A percentile compares a stretch with the other conserved stretches of the same genome.
Evolutionary conservation across 2,888 invertebrate genomes (phyloP).

Genomic region (Rhopalosiphum nymphaeae): DNA sequence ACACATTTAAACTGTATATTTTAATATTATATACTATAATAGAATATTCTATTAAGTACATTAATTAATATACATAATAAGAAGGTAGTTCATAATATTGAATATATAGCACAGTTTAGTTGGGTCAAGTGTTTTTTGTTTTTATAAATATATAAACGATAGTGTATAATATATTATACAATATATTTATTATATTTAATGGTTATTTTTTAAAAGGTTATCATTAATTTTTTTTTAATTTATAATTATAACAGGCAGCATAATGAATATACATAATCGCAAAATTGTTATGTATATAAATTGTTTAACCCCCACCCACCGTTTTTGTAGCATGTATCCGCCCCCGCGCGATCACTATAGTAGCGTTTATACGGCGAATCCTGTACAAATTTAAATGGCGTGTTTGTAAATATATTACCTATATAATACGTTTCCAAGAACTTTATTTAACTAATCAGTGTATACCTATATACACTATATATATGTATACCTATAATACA

Average conservation of each 20-base stretch:
- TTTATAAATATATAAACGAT: background rate
- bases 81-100: background rate
- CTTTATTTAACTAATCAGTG: background rate
- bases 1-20: background rate
- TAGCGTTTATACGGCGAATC: background rate
- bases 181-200: too few relatives aligned
- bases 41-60: background rate
- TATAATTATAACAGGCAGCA: background rate
- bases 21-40: background rate
- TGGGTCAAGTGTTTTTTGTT: background rate
- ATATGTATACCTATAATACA: too few relatives aligned
- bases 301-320: background rate
- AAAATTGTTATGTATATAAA: background rate
- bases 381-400: background rate
- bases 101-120: background rate
- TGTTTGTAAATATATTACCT: background rate
- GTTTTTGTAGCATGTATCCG: background rate
- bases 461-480: too few relatives aligned
- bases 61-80: background rate
- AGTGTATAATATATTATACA: too few relatives aligned
- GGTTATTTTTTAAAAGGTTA: too few relatives aligned
- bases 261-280: background rate
- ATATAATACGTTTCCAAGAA: background rate
- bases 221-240: background rate
- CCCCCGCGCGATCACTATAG: background rate